Conservation (phyloP, 2,113 vertebrate species). For the Phoenicopterus ruber region DNA sequence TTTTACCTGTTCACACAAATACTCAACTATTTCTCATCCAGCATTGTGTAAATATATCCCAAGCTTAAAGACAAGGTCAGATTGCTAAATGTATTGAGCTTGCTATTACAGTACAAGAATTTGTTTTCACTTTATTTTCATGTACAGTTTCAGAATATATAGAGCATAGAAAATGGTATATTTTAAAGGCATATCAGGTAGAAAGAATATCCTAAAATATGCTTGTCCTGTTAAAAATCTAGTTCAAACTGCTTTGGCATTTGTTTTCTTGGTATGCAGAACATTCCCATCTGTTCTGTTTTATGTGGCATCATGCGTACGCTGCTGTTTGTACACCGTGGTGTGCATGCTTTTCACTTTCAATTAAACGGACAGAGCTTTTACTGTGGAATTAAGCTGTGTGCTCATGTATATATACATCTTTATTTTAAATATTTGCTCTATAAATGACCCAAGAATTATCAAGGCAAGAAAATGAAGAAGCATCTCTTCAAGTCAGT, state of each 20-base stretch:
- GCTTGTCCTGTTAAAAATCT: not conserved
- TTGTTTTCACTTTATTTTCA: conserved; percentile 68
- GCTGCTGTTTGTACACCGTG: not conserved
- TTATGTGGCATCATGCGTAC: not conserved
- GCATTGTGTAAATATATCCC: not conserved
- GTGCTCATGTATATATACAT: not conserved
- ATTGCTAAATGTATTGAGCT: not conserved
- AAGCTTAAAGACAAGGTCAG: not conserved
- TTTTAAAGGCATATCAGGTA: conserved; percentile 43
- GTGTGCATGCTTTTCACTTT: not conserved
- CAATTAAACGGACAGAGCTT: not conserved
- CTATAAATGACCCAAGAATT: not conserved
- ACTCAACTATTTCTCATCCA: conserved; percentile 16
- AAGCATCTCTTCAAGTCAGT: not conserved
- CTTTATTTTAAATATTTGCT: not conserved
- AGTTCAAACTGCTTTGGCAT: not conserved
- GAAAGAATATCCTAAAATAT: conserved; percentile 5
- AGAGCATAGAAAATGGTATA: conserved; percentile 62
- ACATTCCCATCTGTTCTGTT: not conserved
- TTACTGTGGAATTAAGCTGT: not conserved
- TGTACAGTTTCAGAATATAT: conserved; percentile 62
- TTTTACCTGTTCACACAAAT: conserved; percentile 4
- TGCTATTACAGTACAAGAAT: conserved; percentile 1
- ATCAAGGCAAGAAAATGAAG: not conserved
- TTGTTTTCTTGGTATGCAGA: not conserved